Conservation (phyloP, 2,888 invertebrate species). For the Calliphora vomitoria region DNA sequence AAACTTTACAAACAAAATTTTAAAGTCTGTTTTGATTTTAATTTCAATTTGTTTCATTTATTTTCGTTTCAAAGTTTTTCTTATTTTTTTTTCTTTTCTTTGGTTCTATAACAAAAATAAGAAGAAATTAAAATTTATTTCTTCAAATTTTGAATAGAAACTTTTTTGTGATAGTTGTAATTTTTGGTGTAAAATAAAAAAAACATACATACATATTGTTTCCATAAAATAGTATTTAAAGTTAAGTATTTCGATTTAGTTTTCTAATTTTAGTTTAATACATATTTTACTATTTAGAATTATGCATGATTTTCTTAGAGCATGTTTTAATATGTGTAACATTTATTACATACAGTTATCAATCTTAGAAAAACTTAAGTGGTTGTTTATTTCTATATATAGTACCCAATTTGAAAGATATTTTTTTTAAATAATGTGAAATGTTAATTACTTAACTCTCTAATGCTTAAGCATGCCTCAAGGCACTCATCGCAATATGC, state of each 20-base stretch:
- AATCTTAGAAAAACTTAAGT: background rate
- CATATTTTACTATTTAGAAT: background rate
- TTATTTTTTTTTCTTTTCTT: conserved; percentile 39
- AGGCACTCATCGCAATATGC: too few relatives aligned
- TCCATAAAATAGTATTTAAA: conserved; percentile 9
- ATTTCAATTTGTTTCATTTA: conserved; percentile 54
- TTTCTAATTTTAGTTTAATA: background rate
- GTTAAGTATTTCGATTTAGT: conserved; percentile 37
- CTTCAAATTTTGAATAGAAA: conserved; percentile 61
- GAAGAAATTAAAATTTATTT: conserved; percentile 9
- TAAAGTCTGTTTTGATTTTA: conserved; percentile 45
- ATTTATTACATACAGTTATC: background rate
- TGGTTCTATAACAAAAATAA: conserved; percentile 28
- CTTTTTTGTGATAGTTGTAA: conserved; percentile 37
- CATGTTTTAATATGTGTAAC: conserved; percentile 26
- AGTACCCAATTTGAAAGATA: too few relatives aligned
- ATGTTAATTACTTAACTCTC: too few relatives aligned
- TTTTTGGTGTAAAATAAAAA: conserved; percentile 28
- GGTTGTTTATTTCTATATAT: too few relatives aligned
- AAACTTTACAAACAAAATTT: conserved; percentile 41
- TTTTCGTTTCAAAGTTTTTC: conserved; percentile 44
- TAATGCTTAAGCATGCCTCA: too few relatives aligned
- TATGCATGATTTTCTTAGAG: conserved; percentile 33
- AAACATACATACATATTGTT: conserved; percentile 9
- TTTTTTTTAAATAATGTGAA: too few relatives aligned